Evolutionary conservation across 2,888 invertebrate species (phyloP), one percentile per base, ranked within the genome.

Genomic region (Euproctis similis): DNA sequence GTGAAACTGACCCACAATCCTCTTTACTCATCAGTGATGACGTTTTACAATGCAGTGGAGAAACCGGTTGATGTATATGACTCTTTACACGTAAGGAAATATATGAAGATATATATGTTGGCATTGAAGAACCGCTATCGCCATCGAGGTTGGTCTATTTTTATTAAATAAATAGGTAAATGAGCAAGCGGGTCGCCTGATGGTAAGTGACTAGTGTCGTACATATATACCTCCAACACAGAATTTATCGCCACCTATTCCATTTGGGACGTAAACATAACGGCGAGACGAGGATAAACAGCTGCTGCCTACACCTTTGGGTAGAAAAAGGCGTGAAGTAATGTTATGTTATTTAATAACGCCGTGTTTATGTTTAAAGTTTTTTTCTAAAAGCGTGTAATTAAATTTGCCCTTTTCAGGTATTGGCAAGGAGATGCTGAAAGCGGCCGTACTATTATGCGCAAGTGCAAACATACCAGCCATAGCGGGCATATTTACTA

Each of bases 71-170:
- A 75, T 26, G 26, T 85, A 1, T 84, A 55, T 33, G 53, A 69
- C 0, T 34, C 48, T 2, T 41, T 85, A 2, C 54, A 52, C 0
- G 68, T 77, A 1, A 67, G 41, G 29, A 60, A 64, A 19, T 85
- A 84, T 35, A 65, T 85, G 17, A 85, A 85, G 42, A 59, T 85
- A 1, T 85, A 82, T 37, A 30, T 73, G 1, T n/a, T 85, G n/a
- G 77, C 74, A 0, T 32, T 85, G 30, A 77, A 78, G 36, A 44
- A 55, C 2, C 57, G 76, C 24, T 85, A 81, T 16, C 59, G 82
- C 7, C 82, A 84, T 55, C 56, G 78, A 64, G 85, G 85, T 84
- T 28, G 36, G 54, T 38, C 12, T 4, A 9, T 5, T 8, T 2
- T 4, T 8, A 8, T n/a, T n/a, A n/a, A n/a, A n/a, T n/a, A n/a